A percentile compares a stretch with the other conserved stretches of the same genome.
phyloP scores from a whole-genome alignment of 2,888 invertebrate species.

The Altica lythri region DNA sequence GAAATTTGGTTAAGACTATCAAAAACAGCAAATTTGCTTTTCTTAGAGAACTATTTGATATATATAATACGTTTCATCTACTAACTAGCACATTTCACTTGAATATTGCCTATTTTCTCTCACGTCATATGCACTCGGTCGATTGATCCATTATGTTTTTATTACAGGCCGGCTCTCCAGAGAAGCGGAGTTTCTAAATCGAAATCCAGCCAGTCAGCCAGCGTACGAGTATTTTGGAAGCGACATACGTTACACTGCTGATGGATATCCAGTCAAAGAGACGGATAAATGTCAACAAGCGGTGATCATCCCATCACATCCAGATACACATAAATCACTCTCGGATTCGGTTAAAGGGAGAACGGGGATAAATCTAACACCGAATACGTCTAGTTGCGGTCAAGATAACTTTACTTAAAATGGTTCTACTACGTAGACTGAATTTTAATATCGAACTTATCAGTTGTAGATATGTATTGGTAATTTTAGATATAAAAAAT shows the following conservation, averaged over 20 bases:
- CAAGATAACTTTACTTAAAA: constrained; percentile 1
- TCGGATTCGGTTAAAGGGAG: constrained; percentile 27
- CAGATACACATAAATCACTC: constrained; percentile 35
- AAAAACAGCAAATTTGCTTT: too few relatives aligned
- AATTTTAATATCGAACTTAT: constrained; percentile 8
- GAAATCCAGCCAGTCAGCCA: constrained; percentile 47
- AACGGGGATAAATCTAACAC: background rate
- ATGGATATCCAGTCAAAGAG: constrained; percentile 69
- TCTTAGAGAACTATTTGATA: too few relatives aligned
- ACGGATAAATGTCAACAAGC: constrained; percentile 58
- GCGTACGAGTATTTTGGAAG: constrained; percentile 62
- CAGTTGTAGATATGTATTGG: too few relatives aligned
- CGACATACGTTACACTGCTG: constrained; percentile 76
- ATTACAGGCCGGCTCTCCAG: constrained; percentile 60
- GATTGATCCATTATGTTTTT: constrained; percentile 17
- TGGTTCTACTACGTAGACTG: constrained; percentile 11
- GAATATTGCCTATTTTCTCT: constrained; percentile 7
- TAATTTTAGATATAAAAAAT: too few relatives aligned
- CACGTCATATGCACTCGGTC: constrained; percentile 4
- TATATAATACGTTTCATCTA: too few relatives aligned
- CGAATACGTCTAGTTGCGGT: constrained; percentile 14
- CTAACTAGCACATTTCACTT: too few relatives aligned
- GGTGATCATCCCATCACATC: constrained; percentile 56
- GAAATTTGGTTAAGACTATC: too few relatives aligned
- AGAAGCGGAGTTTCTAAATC: constrained; percentile 67